These are phyloP conservation scores for Drosophila atripex DNA, from an alignment of 2,888 invertebrate species.

Conservation along the genomic window DNA sequence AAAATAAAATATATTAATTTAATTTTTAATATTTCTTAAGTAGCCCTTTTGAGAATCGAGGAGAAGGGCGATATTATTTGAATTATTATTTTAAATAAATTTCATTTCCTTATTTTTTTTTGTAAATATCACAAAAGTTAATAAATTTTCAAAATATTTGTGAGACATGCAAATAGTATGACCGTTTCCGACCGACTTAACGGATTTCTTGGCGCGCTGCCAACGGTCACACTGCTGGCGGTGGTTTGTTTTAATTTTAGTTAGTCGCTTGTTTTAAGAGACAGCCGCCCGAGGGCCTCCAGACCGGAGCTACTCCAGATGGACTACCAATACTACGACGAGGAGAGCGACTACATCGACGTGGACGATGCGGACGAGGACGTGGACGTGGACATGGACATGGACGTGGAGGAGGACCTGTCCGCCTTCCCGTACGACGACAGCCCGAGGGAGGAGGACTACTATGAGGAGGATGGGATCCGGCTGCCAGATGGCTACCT, in stretches of 20 bases:
- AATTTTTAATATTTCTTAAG: background rate
- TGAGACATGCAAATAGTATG: background rate
- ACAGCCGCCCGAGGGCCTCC: constrained; percentile 2
- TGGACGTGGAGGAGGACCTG: background rate
- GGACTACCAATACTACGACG: constrained; percentile 69
- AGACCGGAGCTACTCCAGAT: constrained; percentile 36
- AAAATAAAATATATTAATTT: too few species aligned
- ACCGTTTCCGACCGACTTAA: background rate
- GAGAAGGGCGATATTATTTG: background rate
- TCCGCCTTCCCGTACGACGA: background rate
- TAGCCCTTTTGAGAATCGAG: background rate
- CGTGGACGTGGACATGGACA: background rate
- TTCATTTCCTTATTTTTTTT: background rate
- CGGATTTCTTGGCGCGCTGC: constrained; percentile 5
- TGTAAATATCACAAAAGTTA: too few species aligned
- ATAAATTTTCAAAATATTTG: background rate
- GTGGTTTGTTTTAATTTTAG: constrained; percentile 3
- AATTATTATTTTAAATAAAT: background rate
- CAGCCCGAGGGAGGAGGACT: constrained; percentile 5
- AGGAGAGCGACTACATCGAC: constrained; percentile 61
- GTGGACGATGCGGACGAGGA: constrained; percentile 49
- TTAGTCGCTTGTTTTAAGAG: background rate
- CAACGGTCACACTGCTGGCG: constrained; percentile 8
- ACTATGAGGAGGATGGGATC: constrained; percentile 3
- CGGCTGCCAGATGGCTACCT: constrained; percentile 19